Evolutionary conservation across 2,113 vertebrate genomes (phyloP), one percentile per base, ranked within the genome.

Genomic region (Ursus arctos): DNA sequence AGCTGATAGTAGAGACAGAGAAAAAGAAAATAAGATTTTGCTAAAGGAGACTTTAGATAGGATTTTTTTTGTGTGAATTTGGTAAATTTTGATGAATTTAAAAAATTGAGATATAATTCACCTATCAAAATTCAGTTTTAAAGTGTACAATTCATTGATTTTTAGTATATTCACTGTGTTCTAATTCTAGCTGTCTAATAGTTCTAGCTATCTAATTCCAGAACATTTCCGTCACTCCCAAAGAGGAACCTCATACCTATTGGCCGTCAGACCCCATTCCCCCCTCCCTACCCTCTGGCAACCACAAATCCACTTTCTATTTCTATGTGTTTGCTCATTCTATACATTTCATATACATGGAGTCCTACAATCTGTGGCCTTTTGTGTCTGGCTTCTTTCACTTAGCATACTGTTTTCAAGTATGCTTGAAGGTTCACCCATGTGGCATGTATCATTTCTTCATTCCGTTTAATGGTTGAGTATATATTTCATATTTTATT

Each of bases 401-500:
- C 7, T 59, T 80, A 71, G 40, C 90, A 21, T 36, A 36, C 67
- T 51, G 33, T 91, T 91, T 91, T 91, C 51, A 71, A 43, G 43
- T 43, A 43, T 43, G 43, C 43, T 43, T 43, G 43, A 43, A 28
- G 0, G 4, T 79, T 79, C 43, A 86, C 47, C 24, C 13, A 91
- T 85, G 36, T 79, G 71, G 31, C 31, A 51, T 89, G 1, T 87
- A n/a, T 65, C 16, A 53, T 28, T 88, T 63, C 24, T 69, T 49
- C 55, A 51, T 74, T 83, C 24, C 59, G 67, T 91, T 74, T 88
- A 82, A 71, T 82, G 11, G 16, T 22, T 72, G 63, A 82, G 65
- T 95, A 87, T 51, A 53, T 95, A 63, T 74, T 74, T 63, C 2
- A n/a, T 92, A 61, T 81, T 81, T 94, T 71, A 71, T 85, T 91